Conservation (phyloP, 2,113 vertebrate species). For the Eolophus roseicapilla region DNA sequence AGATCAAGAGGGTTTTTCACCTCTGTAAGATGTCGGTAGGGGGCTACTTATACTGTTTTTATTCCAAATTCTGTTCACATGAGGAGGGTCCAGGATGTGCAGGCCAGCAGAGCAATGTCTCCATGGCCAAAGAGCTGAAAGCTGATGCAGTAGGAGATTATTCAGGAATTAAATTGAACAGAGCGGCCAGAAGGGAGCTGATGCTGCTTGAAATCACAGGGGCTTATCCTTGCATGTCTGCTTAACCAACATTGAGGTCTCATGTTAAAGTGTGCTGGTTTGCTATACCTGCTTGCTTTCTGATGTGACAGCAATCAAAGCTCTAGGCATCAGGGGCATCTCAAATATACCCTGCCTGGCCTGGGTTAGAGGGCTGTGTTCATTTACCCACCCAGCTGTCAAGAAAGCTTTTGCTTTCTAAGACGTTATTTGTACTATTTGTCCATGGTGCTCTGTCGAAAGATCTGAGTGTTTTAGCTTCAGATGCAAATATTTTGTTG, state of each 20-base stretch:
- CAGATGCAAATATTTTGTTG: neutral
- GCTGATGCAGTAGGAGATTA: neutral
- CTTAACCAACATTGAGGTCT: neutral
- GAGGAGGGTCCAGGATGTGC: neutral
- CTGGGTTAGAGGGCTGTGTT: neutral
- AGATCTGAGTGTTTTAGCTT: neutral
- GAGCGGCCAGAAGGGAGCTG: neutral
- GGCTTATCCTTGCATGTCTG: neutral
- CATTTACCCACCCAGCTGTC: neutral
- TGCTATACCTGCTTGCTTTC: neutral
- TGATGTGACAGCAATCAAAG: fast-evolving
- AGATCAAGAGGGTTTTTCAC: neutral
- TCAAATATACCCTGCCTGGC: fast-evolving
- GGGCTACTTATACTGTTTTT: neutral
- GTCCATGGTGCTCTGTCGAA: neutral
- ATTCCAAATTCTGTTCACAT: neutral
- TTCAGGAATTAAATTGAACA: neutral
- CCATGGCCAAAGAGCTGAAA: neutral
- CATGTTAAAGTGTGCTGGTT: neutral
- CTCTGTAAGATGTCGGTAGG: neutral
- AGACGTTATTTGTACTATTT: neutral
- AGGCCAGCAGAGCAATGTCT: neutral
- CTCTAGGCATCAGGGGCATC: neutral
- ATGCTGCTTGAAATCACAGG: neutral
- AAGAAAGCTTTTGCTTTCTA: neutral